Evolutionary conservation across 2,113 vertebrate genomes (phyloP), one percentile per base, ranked within the genome.

Genomic region (Theropithecus gelada): DNA sequence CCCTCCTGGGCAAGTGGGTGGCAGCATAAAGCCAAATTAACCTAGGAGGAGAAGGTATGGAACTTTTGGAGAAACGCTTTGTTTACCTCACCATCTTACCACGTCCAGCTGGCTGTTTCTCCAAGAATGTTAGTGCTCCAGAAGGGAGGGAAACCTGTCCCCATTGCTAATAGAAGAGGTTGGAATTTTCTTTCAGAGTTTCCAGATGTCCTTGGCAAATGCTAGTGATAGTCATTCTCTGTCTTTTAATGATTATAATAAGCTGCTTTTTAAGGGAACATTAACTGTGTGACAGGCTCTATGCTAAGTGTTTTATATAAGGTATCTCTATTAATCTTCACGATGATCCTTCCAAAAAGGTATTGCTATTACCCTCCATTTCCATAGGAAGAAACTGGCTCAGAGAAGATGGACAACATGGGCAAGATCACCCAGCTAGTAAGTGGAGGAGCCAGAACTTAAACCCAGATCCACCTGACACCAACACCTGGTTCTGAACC

Each of bases 151-250:
- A 55, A 88, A 79, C 12, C 18, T 75, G 23, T 11, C 43, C 11
- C 43, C 64, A 40, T 72, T 75, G 78, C 66, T 90, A 90, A 68
- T 25, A 80, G 23, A n/a, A 93, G 76, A 94, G 43, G 12, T 25
- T 17, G 32, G 14, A 80, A 83, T 90, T 95, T 92, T 81, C 40
- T 87, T 82, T 90, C 22, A 82, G 25, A 87, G 6, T 78, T 94
- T 97, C 59, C 73, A 48, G 35, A 79, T 86, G 43, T 86, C 68
- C 95, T 95, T 84, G 40, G 73, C 30, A 73, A 94, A 79, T 73
- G 17, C 17, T 48, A 66, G 64, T 35, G 25, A 88, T 50, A 40
- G 7, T 40, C 35, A 72, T 97, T 80, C 90, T 80, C 25, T 87
- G 27, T 80, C 73, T 91, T 95, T 92, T 89, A 93, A 57, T 73